Percentiles rank a stretch among this genome's conserved stretches.
These are phyloP conservation scores for Hozukius guyotensis DNA, from an alignment of 2,797 vertebrate species.

Conservation along the genomic window DNA sequence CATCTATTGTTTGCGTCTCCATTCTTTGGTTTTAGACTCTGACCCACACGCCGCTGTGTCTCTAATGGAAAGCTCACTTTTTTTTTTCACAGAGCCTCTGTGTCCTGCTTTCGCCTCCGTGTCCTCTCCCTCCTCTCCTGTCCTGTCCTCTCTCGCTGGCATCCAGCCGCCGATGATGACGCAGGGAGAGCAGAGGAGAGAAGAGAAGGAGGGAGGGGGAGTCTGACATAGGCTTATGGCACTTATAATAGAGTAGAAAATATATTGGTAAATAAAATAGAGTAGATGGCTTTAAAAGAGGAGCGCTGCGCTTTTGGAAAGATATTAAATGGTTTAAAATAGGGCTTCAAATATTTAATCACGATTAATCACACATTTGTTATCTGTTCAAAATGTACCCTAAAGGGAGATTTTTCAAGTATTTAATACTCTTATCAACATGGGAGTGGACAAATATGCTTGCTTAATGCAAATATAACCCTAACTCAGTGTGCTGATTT, in stretches of 20 bases:
- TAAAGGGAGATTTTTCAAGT: too few species aligned
- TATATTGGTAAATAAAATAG: background rate
- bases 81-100: slow-evolving; percentile 45
- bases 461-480: too few species aligned
- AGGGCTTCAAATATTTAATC: too few species aligned
- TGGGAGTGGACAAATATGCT: fast-evolving
- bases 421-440: too few species aligned
- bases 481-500: too few species aligned
- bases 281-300: background rate
- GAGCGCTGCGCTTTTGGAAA: background rate
- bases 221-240: slow-evolving; percentile 20
- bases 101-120: slow-evolving; percentile 33
- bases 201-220: slow-evolving; percentile 8
- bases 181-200: slow-evolving; percentile 60
- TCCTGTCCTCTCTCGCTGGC: slow-evolving; percentile 57
- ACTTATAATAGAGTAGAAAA: slow-evolving; percentile 12
- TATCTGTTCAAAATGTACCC: fast-evolving
- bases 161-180: slow-evolving; percentile 67
- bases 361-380: too few species aligned
- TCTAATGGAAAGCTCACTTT: slow-evolving; percentile 37
- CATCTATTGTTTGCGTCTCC: slow-evolving; percentile 34
- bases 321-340: background rate
- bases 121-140: slow-evolving; percentile 38
- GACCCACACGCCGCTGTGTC: slow-evolving; percentile 4
- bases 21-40: slow-evolving; percentile 26